These are phyloP conservation scores for Myrmecophaga tridactyla DNA, from an alignment of 2,113 vertebrate genomes.

Conservation along the genomic window DNA sequence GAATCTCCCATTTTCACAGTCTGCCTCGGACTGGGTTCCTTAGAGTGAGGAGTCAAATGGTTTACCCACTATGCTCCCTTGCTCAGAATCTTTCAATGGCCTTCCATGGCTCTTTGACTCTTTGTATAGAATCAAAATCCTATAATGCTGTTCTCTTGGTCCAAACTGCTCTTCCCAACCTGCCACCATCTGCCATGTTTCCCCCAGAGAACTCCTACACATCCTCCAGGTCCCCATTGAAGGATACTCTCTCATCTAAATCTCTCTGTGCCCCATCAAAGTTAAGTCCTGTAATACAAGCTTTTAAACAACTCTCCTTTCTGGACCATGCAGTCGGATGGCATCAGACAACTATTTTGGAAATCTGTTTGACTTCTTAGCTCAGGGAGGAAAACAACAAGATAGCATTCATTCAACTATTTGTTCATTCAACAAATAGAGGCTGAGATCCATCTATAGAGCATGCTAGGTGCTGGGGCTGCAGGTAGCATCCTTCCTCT, in stretches of 20 bases:
- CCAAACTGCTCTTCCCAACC: neutral
- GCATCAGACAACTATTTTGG: neutral
- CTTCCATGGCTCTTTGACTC: rapidly evolving
- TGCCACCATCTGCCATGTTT: rapidly evolving
- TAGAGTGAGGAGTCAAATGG: too few relatives aligned
- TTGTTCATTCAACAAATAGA: rapidly evolving
- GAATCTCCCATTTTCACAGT: neutral
- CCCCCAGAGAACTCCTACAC: neutral
- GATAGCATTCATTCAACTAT: neutral
- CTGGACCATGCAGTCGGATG: rapidly evolving
- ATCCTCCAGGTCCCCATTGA: too few relatives aligned
- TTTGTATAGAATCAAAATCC: neutral
- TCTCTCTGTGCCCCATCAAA: too few relatives aligned
- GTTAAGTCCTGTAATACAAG: too few relatives aligned
- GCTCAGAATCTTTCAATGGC: neutral
- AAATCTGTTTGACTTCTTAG: neutral
- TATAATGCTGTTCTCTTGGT: neutral
- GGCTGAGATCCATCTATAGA: neutral
- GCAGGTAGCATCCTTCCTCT: neutral
- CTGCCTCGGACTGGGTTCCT: neutral
- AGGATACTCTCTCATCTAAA: too few relatives aligned
- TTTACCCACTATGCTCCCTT: rapidly evolving
- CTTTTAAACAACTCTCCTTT: neutral
- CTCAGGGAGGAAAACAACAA: neutral
- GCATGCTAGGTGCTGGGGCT: neutral